Conservation (phyloP, 2,113 vertebrate genomes). For the Chrysemys picta region DNA sequence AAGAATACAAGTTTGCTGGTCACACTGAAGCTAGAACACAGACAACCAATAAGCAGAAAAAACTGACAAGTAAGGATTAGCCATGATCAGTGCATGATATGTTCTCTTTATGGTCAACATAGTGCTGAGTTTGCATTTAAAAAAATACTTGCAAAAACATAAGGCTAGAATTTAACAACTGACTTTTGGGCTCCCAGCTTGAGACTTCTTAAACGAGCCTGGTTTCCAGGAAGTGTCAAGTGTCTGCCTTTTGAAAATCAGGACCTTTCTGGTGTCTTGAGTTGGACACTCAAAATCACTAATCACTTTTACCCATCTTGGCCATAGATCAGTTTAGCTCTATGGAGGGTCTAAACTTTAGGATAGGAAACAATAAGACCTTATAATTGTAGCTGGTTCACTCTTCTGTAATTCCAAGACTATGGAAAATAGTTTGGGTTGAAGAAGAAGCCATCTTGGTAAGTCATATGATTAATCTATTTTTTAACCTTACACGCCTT, state of each 20-base stretch:
- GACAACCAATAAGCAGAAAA: not conserved
- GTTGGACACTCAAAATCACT: not conserved
- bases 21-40: not conserved
- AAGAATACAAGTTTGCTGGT: not conserved
- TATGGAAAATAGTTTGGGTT: not conserved
- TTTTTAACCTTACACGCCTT: no score
- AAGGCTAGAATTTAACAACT: not conserved
- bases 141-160: not conserved
- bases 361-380: not conserved
- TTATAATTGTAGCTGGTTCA: not conserved
- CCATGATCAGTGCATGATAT: not conserved
- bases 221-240: not conserved
- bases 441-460: not conserved
- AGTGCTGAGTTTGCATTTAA: constrained; percentile 36
- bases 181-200: not conserved
- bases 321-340: not conserved
- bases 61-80: not conserved
- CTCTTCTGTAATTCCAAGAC: not conserved
- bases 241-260: not conserved
- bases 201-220: not conserved
- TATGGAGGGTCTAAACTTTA: rapidly evolving
- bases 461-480: no score
- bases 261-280: not conserved
- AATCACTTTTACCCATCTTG: not conserved
- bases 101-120: not conserved